Evolutionary conservation across 2,888 invertebrate genomes (phyloP).

Genomic region (Mythimna impura): DNA sequence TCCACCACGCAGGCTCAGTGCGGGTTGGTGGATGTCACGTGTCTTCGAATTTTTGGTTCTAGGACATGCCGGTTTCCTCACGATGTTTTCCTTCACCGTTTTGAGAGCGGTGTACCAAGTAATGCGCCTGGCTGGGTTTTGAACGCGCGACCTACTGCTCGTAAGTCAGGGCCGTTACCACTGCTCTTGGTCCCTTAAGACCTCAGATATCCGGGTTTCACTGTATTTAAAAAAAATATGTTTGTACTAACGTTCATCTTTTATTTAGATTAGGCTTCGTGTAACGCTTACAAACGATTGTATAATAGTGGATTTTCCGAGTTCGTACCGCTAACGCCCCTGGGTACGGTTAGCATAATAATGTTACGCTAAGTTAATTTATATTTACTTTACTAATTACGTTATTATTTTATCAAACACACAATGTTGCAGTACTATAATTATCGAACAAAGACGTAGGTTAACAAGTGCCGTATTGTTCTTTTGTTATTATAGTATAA

Average conservation of each 20-base stretch:
- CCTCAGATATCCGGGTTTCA: too few relatives aligned
- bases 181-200: too few relatives aligned
- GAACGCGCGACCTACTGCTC: too few relatives aligned
- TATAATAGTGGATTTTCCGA: not conserved
- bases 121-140: too few relatives aligned
- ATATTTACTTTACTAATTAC: slow-evolving; percentile 8
- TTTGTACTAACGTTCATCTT: slow-evolving; percentile 23
- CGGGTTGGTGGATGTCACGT: too few relatives aligned
- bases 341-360: slow-evolving; percentile 9
- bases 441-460: slow-evolving; percentile 10
- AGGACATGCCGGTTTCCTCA: too few relatives aligned
- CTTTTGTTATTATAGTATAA: not conserved
- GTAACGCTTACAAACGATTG: slow-evolving; percentile 4
- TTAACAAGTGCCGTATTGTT: not conserved
- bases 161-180: too few relatives aligned
- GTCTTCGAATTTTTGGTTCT: too few relatives aligned
- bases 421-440: slow-evolving; percentile 2
- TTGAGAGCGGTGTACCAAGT: too few relatives aligned
- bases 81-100: too few relatives aligned
- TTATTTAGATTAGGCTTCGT: slow-evolving; percentile 14
- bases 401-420: slow-evolving; percentile 35
- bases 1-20: too few relatives aligned
- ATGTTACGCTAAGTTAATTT: slow-evolving; percentile 10
- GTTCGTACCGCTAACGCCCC: not conserved
- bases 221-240: slow-evolving; percentile 1